Evolutionary conservation across 2,888 invertebrate genomes (phyloP).

Genomic region (Acronicta alni): DNA sequence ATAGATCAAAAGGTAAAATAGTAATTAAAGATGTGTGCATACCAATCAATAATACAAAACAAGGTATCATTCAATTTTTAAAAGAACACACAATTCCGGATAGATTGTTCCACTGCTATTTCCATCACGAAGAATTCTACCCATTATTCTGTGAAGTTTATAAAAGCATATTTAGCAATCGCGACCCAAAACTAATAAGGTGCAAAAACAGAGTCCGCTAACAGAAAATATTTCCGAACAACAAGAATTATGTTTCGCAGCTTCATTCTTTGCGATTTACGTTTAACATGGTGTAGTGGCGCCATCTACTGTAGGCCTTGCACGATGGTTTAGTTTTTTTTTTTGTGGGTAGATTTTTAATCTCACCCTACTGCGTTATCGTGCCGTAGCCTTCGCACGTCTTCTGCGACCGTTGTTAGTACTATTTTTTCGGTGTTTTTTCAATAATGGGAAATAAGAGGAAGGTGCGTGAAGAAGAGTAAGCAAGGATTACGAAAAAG

Average conservation of each 20-base stretch:
- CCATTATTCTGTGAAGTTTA: too few species aligned
- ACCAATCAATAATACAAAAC: constrained; percentile 5
- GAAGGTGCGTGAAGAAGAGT: neutral
- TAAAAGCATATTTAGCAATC: too few species aligned
- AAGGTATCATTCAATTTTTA: constrained; percentile 20
- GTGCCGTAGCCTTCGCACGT: constrained; percentile 2
- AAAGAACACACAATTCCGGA: constrained; percentile 17
- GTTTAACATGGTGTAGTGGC: constrained; percentile 2
- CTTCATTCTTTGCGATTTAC: constrained; percentile 1
- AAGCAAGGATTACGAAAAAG: neutral
- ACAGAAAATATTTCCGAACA: too few species aligned
- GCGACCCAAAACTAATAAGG: too few species aligned
- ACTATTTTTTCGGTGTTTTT: too few species aligned
- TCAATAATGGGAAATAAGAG: neutral
- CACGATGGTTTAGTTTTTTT: neutral
- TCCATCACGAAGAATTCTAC: too few species aligned
- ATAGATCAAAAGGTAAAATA: constrained; percentile 36
- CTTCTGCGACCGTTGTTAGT: neutral
- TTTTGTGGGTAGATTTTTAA: neutral
- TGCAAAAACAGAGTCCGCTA: too few species aligned
- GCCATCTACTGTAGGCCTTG: constrained; percentile 1
- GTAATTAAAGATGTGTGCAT: constrained; percentile 12
- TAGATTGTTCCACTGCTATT: too few species aligned
- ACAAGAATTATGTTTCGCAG: neutral
- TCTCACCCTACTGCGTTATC: neutral